phyloP scores from a whole-genome alignment of 2,888 invertebrate genomes.

The Zaprionus lineosus region DNA sequence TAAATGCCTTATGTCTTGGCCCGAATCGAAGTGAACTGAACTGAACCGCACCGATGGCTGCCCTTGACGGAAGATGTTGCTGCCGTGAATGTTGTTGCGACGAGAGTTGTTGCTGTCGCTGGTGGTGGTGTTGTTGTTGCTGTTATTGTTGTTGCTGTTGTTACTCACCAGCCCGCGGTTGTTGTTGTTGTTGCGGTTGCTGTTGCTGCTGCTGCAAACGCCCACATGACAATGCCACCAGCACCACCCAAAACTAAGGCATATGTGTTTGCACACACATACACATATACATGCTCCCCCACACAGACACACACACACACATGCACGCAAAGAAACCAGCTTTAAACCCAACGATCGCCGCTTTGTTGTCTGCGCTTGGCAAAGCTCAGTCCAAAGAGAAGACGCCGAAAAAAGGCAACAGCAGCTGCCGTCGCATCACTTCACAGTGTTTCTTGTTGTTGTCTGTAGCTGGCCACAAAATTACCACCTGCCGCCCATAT shows the following conservation, averaged over 20 bases:
- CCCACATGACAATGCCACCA: conserved; percentile 59
- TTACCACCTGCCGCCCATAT: conserved; percentile 81
- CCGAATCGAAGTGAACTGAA: conserved; percentile 29
- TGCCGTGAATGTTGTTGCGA: conserved; percentile 24
- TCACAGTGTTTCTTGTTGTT: conserved; percentile 31
- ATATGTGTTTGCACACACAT: conserved; percentile 5
- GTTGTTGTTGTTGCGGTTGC: conserved; percentile 22
- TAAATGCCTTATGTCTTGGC: conserved; percentile 42
- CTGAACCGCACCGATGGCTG: conserved; percentile 38
- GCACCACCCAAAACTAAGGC: conserved; percentile 62
- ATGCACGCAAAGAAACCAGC: conserved; percentile 55
- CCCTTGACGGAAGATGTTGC: conserved; percentile 61
- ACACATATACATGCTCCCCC: neutral
- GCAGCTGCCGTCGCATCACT: conserved; percentile 66
- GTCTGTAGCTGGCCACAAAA: conserved; percentile 61
- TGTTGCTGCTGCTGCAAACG: conserved; percentile 38
- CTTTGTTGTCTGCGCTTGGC: conserved; percentile 35
- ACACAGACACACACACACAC: conserved; percentile 5
- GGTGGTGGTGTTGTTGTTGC: conserved; percentile 24
- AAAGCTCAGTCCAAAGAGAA: conserved; percentile 57
- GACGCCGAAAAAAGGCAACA: conserved; percentile 55
- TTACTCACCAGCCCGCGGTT: conserved; percentile 5
- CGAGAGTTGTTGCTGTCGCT: conserved; percentile 25
- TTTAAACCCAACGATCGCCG: conserved; percentile 54
- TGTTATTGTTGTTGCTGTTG: conserved; percentile 31